A percentile compares a stretch with the other conserved stretches of the same genome.
Evolutionary conservation across 2,797 vertebrate genomes (phyloP).

Genomic region (Novumbra hubbsi): DNA sequence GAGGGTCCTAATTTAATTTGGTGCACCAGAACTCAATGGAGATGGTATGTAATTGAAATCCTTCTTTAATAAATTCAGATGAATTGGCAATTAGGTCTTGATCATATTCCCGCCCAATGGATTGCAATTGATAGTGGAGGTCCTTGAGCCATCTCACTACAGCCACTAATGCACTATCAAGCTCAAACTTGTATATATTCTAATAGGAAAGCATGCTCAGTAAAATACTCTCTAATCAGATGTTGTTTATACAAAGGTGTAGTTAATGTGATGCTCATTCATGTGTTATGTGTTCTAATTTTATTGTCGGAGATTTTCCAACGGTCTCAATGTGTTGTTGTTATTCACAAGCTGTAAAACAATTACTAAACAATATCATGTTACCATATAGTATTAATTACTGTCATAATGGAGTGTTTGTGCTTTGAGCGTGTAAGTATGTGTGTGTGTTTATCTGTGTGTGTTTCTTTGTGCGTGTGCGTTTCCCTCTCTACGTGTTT

Average conservation of each 20-base stretch:
- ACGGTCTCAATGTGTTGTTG: slow-evolving; percentile 32
- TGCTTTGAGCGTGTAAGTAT: slow-evolving; percentile 4
- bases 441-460: slow-evolving; percentile 5
- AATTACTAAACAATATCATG: slow-evolving; percentile 52
- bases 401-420: slow-evolving; percentile 39
- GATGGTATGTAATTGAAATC: slow-evolving; percentile 95
- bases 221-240: background rate
- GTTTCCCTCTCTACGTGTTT: slow-evolving; percentile 9
- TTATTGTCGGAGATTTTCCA: slow-evolving; percentile 30
- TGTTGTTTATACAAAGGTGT: slow-evolving; percentile 54
- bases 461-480: background rate
- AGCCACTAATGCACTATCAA: slow-evolving; percentile 69
- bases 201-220: background rate
- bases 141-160: slow-evolving; percentile 79
- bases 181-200: slow-evolving; percentile 19
- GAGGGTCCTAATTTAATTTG: slow-evolving; percentile 94
- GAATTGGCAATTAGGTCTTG: slow-evolving; percentile 95
- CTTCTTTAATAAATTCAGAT: slow-evolving; percentile 99
- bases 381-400: slow-evolving; percentile 49
- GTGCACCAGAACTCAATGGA: slow-evolving; percentile 86
- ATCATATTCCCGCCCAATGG: slow-evolving; percentile 89
- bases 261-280: slow-evolving; percentile 52
- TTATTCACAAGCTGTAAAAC: slow-evolving; percentile 48
- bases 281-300: slow-evolving; percentile 46
- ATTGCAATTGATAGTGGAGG: slow-evolving; percentile 87